phyloP scores from a whole-genome alignment of 1,140 invertebrate genomes.

The Theocolax elegans region DNA sequence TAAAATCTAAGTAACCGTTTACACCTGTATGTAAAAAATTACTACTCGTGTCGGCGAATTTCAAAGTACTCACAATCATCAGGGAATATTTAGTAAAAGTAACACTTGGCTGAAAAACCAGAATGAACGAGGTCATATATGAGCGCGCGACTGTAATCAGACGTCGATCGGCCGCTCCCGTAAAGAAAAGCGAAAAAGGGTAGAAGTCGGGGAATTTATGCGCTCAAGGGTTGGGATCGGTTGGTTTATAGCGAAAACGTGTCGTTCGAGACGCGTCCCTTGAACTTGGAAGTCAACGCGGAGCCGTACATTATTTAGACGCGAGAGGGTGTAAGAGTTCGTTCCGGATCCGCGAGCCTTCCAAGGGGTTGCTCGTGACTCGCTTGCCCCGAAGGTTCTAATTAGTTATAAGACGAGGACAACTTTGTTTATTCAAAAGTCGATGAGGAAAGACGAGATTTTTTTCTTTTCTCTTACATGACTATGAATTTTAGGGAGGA shows the following conservation, averaged over 20 bases:
- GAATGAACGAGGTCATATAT: no score
- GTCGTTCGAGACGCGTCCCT: constrained; percentile 34
- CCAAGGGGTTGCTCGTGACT: background rate
- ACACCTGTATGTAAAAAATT: no score
- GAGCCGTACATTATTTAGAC: constrained; percentile 33
- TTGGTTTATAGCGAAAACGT: constrained; percentile 38
- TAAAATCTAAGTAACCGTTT: no score
- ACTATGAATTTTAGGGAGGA: no score
- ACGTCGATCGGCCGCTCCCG: background rate
- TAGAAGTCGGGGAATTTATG: constrained; percentile 26
- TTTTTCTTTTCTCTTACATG: no score
- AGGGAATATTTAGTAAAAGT: no score
- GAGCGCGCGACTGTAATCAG: no score
- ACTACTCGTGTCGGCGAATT: no score
- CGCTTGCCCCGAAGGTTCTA: constrained; percentile 26
- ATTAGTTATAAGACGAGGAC: constrained; percentile 33
- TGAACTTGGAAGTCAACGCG: constrained; percentile 22
- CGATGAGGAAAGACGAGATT: no score
- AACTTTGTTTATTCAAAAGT: constrained; percentile 34
- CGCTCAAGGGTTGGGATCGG: background rate
- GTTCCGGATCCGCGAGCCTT: constrained; percentile 18
- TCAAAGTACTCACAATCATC: no score
- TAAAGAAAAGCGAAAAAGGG: constrained; percentile 28
- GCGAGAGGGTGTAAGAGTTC: background rate
- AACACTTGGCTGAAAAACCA: no score